Conservation (phyloP, 2,113 vertebrate genomes). For the Steatornis caripensis region DNA sequence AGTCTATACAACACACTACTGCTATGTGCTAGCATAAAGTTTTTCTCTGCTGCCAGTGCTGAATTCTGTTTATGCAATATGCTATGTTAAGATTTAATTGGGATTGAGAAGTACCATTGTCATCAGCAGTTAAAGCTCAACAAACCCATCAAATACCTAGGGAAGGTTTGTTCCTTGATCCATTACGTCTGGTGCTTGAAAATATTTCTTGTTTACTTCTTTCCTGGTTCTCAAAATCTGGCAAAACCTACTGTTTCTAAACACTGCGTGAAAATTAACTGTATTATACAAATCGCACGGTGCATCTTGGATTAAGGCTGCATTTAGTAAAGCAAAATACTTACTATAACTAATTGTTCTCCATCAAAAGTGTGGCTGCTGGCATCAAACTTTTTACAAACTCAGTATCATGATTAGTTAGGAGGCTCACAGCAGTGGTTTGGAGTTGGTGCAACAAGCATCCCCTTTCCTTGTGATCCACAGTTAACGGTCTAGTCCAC, state of each 20-base stretch:
- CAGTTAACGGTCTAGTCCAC: not conserved
- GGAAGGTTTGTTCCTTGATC: not conserved
- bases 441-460: not conserved
- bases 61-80: not conserved
- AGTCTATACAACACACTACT: too few relatives aligned
- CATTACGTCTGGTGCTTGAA: not conserved
- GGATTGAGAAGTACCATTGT: not conserved
- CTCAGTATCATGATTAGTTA: accelerated
- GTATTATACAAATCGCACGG: not conserved
- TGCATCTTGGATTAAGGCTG: not conserved
- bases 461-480: too few relatives aligned
- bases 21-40: not conserved
- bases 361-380: not conserved
- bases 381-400: not conserved
- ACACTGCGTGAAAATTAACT: not conserved
- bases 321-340: not conserved
- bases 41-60: not conserved
- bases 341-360: not conserved
- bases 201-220: not conserved
- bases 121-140: not conserved
- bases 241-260: not conserved
- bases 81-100: not conserved
- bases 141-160: not conserved
- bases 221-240: not conserved
- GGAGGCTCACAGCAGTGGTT: not conserved